Percentiles rank a stretch among this genome's conserved stretches.
Evolutionary conservation across 2,113 vertebrate species (phyloP).

Genomic region (Hippocampus zosterae): DNA sequence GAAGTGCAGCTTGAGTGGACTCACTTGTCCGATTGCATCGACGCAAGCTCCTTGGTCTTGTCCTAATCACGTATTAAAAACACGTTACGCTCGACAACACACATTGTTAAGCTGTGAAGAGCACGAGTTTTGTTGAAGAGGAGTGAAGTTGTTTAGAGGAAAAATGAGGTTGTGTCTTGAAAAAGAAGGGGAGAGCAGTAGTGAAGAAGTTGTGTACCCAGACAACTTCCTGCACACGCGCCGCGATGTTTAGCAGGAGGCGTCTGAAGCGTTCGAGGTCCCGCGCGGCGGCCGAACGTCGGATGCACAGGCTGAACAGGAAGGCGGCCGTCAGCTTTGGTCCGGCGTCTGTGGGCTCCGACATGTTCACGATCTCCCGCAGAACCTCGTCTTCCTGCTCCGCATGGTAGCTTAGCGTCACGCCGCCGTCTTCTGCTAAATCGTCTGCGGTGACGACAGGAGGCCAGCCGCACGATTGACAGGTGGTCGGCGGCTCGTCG

Average conservation of each 20-base stretch:
- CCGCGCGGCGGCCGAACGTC: slow-evolving; percentile 62
- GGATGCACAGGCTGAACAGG: slow-evolving; percentile 73
- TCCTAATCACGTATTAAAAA: slow-evolving; percentile 53
- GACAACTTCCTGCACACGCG: slow-evolving; percentile 66
- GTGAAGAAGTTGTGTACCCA: slow-evolving; percentile 61
- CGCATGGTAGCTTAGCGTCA: slow-evolving; percentile 61
- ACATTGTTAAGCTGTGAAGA: no score
- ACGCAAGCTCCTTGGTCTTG: slow-evolving; percentile 73
- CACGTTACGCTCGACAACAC: neutral
- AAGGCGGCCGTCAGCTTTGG: slow-evolving; percentile 71
- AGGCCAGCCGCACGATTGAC: slow-evolving; percentile 51
- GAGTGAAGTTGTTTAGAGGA: neutral
- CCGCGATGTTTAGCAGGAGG: slow-evolving; percentile 67
- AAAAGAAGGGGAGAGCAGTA: no score
- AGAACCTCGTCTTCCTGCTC: slow-evolving; percentile 67
- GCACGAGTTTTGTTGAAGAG: no score
- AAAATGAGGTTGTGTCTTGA: no score
- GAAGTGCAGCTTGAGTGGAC: slow-evolving; percentile 30
- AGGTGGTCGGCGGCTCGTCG: slow-evolving; percentile 21
- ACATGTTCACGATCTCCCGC: slow-evolving; percentile 55
- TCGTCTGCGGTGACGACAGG: slow-evolving; percentile 21
- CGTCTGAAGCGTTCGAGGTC: slow-evolving; percentile 57
- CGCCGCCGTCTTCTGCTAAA: slow-evolving; percentile 52
- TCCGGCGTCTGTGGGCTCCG: slow-evolving; percentile 46
- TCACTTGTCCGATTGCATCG: slow-evolving; percentile 71